Evolutionary conservation across 2,888 invertebrate species (phyloP).

Genomic region (Gerris lacustris): DNA sequence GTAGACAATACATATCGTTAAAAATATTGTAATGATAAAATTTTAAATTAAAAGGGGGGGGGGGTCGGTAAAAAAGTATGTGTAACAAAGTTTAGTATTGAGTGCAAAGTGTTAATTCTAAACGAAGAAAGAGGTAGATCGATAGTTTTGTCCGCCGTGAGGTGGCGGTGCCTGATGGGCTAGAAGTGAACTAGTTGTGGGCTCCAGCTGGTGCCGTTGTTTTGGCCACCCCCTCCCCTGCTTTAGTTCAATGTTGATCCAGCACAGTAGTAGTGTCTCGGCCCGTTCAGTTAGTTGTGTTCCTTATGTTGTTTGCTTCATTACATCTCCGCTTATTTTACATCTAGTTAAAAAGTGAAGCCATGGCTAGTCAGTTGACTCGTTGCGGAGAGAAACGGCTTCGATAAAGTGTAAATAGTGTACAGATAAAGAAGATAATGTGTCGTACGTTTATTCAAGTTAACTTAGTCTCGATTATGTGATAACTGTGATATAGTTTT

Average conservation of each 20-base stretch:
- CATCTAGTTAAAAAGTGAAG: background rate
- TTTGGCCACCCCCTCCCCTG: background rate
- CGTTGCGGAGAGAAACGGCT: too few relatives aligned
- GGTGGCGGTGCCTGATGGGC: background rate
- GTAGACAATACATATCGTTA: too few relatives aligned
- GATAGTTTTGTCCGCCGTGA: background rate
- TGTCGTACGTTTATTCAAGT: background rate
- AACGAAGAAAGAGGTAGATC: background rate
- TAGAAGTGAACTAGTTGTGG: background rate
- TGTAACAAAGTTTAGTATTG: too few relatives aligned
- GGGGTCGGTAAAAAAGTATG: too few relatives aligned
- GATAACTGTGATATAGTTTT: conserved; percentile 21
- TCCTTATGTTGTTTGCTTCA: too few relatives aligned
- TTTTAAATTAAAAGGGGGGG: too few relatives aligned
- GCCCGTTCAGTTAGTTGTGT: background rate
- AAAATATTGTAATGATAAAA: too few relatives aligned
- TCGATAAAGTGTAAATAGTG: background rate
- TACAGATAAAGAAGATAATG: background rate
- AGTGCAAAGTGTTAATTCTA: too few relatives aligned
- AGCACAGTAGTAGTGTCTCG: background rate
- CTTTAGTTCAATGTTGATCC: background rate
- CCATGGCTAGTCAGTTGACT: background rate
- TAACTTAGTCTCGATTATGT: conserved; percentile 1
- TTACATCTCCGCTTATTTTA: background rate
- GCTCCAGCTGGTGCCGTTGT: background rate